These are phyloP conservation scores for Oscheius sp. DNA, from an alignment of 2,888 invertebrate species.

Conservation along the genomic window DNA sequence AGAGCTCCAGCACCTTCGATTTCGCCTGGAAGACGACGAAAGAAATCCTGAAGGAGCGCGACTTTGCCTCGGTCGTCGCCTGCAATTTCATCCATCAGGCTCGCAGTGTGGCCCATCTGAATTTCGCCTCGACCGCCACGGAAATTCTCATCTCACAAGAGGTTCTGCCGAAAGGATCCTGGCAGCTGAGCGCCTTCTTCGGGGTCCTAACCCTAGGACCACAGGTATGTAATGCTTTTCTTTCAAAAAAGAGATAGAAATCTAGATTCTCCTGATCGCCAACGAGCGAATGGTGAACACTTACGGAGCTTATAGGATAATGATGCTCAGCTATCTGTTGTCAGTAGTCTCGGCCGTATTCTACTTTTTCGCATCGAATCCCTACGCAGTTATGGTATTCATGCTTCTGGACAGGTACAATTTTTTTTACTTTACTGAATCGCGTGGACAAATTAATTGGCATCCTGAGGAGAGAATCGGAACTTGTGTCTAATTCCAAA, in stretches of 20 bases:
- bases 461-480: too few relatives aligned
- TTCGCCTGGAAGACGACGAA: constrained; percentile 45
- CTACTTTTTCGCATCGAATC: constrained; percentile 54
- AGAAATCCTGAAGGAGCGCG: constrained; percentile 59
- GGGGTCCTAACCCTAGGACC: constrained; percentile 67
- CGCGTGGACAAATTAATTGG: too few relatives aligned
- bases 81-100: constrained; percentile 69
- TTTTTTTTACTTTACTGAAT: too few relatives aligned
- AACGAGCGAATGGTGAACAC: constrained; percentile 59
- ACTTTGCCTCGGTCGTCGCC: constrained; percentile 65
- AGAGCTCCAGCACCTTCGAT: constrained; percentile 17
- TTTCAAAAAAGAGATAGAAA: not conserved
- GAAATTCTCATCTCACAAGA: constrained; percentile 69
- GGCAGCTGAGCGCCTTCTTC: constrained; percentile 66
- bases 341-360: constrained; percentile 62
- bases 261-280: constrained; percentile 60
- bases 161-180: constrained; percentile 66
- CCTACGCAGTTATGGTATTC: constrained; percentile 66
- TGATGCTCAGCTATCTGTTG: constrained; percentile 53
- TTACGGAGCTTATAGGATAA: constrained; percentile 59
- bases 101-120: constrained; percentile 66
- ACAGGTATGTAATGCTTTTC: constrained; percentile 45
- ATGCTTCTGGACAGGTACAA: constrained; percentile 69
- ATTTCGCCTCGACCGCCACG: constrained; percentile 73
- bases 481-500: too few relatives aligned